Conservation (phyloP, 2,797 vertebrate species). For the Tokudaia tokunoshimensis region DNA sequence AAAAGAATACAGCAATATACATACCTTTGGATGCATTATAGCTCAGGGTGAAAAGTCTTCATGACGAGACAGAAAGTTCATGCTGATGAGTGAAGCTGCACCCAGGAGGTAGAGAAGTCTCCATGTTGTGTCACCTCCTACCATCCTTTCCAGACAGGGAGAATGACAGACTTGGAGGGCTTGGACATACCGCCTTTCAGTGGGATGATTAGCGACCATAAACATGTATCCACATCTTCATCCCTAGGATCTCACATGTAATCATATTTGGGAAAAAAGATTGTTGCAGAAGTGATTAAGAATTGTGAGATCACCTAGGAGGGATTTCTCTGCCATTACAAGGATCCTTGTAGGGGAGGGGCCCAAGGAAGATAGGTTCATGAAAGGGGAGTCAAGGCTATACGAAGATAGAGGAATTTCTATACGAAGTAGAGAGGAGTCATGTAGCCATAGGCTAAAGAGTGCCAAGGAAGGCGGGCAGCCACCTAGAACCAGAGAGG, state of each 20-base stretch:
- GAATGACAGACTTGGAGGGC: neutral
- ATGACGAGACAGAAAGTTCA: neutral
- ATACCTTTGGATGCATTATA: neutral
- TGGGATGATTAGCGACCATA: neutral
- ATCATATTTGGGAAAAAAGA: neutral
- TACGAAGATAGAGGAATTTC: rapidly evolving
- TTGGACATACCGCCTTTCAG: neutral
- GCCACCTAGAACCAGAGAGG: neutral
- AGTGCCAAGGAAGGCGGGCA: neutral
- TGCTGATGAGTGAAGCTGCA: neutral
- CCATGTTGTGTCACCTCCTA: neutral
- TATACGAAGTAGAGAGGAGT: no score
- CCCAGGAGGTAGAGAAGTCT: neutral
- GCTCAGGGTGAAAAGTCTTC: neutral
- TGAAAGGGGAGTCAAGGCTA: neutral
- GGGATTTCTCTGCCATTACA: no score
- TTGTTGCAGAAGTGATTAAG: neutral
- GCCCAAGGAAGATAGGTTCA: neutral
- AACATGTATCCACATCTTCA: neutral
- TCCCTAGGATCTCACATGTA: neutral
- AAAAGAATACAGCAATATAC: slow-evolving; percentile 4
- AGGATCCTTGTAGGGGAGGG: neutral
- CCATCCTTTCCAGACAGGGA: neutral
- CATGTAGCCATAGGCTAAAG: neutral
- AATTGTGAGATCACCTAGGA: neutral